Evolutionary conservation across 2,888 invertebrate species (phyloP).

Genomic region (Patella pellucida): DNA sequence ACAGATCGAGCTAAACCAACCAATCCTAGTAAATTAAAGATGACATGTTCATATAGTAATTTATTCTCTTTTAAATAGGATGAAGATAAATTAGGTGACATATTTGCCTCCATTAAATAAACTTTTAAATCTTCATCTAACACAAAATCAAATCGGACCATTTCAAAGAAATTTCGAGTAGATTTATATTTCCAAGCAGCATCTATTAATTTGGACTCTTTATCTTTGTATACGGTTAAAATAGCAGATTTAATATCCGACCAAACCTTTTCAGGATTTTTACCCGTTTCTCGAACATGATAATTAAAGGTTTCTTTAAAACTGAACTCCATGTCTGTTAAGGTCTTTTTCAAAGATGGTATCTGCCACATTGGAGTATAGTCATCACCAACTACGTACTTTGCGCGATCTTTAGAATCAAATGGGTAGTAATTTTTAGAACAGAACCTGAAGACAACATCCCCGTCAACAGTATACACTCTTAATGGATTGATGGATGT

Average conservation of each 20-base stretch:
- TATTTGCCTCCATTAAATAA: constrained; percentile 94
- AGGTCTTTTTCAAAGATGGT: constrained; percentile 70
- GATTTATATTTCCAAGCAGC: constrained; percentile 65
- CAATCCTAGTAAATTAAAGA: constrained; percentile 86
- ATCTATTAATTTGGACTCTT: constrained; percentile 76
- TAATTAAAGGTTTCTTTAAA: constrained; percentile 91
- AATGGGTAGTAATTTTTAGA: constrained; percentile 91
- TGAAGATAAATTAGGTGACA: constrained; percentile 97
- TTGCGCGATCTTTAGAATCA: constrained; percentile 82
- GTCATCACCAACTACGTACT: constrained; percentile 95
- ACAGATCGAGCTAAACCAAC: constrained; percentile 77
- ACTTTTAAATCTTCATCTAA: constrained; percentile 89
- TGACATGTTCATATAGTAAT: constrained; percentile 90
- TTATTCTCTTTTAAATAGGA: constrained; percentile 90
- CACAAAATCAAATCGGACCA: constrained; percentile 94
- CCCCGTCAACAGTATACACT: constrained; percentile 89
- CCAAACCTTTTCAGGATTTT: constrained; percentile 77
- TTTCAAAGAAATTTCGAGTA: constrained; percentile 88
- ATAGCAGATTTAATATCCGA: constrained; percentile 84
- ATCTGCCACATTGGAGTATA: constrained; percentile 93
- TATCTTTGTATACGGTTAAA: constrained; percentile 76
- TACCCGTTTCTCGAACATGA: constrained; percentile 59
- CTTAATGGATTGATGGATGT: constrained; percentile 92
- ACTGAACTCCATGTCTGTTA: constrained; percentile 76
- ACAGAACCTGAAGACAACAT: constrained; percentile 84